Percentiles rank a stretch among this genome's conserved stretches.
phyloP scores from a whole-genome alignment of 92 coral and sea anemone species.

The Scolanthus callimorphus region DNA sequence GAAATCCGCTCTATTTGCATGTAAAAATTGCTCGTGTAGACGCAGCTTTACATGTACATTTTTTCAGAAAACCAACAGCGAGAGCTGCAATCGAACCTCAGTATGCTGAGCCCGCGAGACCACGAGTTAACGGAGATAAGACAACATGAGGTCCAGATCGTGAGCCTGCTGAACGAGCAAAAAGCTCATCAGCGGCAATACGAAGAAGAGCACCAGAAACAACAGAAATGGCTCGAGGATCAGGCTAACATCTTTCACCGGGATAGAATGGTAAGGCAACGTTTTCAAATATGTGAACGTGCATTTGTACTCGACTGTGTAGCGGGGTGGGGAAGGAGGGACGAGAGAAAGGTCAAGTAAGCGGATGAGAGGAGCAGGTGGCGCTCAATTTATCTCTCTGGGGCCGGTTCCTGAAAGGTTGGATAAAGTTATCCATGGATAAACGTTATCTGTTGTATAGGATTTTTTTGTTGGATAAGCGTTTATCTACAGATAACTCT shows the following conservation, averaged over 20 bases:
- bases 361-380: too few relatives aligned
- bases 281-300: too few relatives aligned
- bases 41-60: too few relatives aligned
- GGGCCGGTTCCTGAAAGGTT: too few relatives aligned
- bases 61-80: slow-evolving; percentile 66
- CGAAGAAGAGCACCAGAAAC: slow-evolving; percentile 52
- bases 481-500: too few relatives aligned
- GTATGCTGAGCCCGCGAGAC: slow-evolving; percentile 56
- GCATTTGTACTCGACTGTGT: background rate
- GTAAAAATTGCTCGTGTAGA: too few relatives aligned
- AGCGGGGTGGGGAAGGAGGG: background rate
- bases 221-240: slow-evolving; percentile 66
- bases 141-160: slow-evolving; percentile 65
- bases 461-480: too few relatives aligned
- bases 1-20: too few relatives aligned
- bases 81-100: slow-evolving; percentile 63
- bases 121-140: slow-evolving; percentile 73
- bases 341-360: too few relatives aligned
- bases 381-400: too few relatives aligned
- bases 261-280: slow-evolving; percentile 61
- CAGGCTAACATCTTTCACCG: slow-evolving; percentile 61
- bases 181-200: slow-evolving; percentile 56
- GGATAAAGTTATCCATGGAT: too few relatives aligned
- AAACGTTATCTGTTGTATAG: too few relatives aligned
- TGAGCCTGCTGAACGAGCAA: slow-evolving; percentile 69